Evolutionary conservation across 2,888 invertebrate species (phyloP).

Genomic region (Apodemia duryi): DNA sequence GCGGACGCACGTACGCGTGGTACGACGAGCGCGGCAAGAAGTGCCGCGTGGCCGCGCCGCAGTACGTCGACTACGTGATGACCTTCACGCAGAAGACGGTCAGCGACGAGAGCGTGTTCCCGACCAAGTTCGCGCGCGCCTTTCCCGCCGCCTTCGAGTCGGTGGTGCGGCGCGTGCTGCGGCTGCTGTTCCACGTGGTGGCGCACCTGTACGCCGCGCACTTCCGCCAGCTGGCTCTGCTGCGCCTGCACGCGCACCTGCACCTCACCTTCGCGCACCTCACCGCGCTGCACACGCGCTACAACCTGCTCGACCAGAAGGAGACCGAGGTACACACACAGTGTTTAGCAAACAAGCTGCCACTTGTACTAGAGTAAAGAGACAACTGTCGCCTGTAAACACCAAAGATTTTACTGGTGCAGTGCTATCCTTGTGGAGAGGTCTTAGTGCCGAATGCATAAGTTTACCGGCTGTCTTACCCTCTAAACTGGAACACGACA

Average conservation of each 20-base stretch:
- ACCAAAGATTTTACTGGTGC: too few species aligned
- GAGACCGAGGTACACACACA: constrained; percentile 86
- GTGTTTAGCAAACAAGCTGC: too few species aligned
- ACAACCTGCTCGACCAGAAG: constrained; percentile 95
- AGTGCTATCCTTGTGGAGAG: too few species aligned
- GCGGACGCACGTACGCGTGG: constrained; percentile 98
- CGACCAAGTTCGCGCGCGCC: constrained; percentile 98
- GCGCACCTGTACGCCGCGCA: constrained; percentile 99
- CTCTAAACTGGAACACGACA: too few species aligned
- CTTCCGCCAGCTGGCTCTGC: constrained; percentile 95
- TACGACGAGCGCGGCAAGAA: constrained; percentile 99
- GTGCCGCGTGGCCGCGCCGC: constrained; percentile 96
- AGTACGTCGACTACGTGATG: constrained; percentile 99
- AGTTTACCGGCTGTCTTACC: too few species aligned
- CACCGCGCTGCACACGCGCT: constrained; percentile 90
- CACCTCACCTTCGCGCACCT: constrained; percentile 98
- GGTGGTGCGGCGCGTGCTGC: constrained; percentile 96
- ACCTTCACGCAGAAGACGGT: constrained; percentile 98
- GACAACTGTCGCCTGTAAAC: too few species aligned
- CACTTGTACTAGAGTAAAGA: too few species aligned
- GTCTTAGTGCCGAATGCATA: too few species aligned
- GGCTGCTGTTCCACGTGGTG: constrained; percentile 98
- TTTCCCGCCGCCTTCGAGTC: constrained; percentile 97
- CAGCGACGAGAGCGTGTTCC: constrained; percentile 97
- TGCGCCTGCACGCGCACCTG: constrained; percentile 97